Percentiles rank a stretch among this genome's conserved stretches.
These are phyloP conservation scores for Acrossocheilus wenchowensis DNA, from an alignment of 2,797 vertebrate species.

Conservation along the genomic window DNA sequence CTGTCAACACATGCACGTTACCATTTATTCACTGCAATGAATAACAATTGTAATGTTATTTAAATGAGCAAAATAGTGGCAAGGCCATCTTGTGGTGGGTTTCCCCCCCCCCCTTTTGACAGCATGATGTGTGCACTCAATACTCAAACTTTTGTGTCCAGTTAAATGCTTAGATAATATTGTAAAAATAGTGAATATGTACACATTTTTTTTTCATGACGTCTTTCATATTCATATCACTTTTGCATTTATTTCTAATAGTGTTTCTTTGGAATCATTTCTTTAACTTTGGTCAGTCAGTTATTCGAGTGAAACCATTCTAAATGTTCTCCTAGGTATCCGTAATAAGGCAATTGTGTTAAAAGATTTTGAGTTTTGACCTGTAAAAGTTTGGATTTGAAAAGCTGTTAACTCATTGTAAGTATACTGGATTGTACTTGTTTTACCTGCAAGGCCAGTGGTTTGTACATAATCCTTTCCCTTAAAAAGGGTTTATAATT, in stretches of 20 bases:
- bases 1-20: conserved; percentile 42
- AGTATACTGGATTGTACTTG: conserved; percentile 28
- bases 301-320: not conserved
- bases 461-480: conserved; percentile 57
- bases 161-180: conserved; percentile 27
- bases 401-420: conserved; percentile 23
- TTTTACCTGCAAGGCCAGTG: conserved; percentile 41
- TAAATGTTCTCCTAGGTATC: not conserved
- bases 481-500: conserved; percentile 55
- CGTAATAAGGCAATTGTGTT: not conserved
- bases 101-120: conserved; percentile 23
- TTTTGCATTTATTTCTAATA: not conserved
- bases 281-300: not conserved
- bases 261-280: conserved; percentile 1
- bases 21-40: conserved; percentile 28
- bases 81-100: not conserved
- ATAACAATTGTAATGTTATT: conserved; percentile 36
- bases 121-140: conserved; percentile 34
- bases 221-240: not conserved
- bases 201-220: not conserved
- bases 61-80: conserved; percentile 30
- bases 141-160: conserved; percentile 12
- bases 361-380: conserved; percentile 16
- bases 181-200: conserved; percentile 27
- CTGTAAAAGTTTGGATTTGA: not conserved